phyloP scores from a whole-genome alignment of 2,113 vertebrate genomes.

The Halcyon malimbica region DNA sequence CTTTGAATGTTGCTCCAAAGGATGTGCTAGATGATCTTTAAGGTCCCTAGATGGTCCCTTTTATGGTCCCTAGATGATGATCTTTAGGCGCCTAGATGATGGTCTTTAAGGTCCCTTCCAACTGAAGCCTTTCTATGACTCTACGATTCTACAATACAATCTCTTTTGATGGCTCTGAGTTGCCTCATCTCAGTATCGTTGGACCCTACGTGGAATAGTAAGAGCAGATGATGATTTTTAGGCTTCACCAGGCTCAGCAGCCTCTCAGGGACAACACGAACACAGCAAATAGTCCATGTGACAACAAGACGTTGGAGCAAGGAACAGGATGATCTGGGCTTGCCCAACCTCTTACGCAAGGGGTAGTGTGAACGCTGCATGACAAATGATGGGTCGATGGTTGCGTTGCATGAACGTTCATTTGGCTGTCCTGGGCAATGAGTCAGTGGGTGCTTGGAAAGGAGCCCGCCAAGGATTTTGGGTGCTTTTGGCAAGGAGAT shows the following conservation, averaged over 20 bases:
- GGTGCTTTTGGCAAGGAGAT: not conserved
- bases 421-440: fast-evolving
- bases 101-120: no score
- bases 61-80: no score
- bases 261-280: fast-evolving
- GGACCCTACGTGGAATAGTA: fast-evolving
- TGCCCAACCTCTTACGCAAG: not conserved
- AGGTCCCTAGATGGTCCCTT: no score
- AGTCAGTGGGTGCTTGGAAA: not conserved
- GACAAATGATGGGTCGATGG: fast-evolving
- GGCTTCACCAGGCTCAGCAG: not conserved
- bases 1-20: not conserved
- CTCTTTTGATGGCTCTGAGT: not conserved
- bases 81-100: no score
- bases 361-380: fast-evolving
- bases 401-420: fast-evolving
- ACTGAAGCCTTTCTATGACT: no score
- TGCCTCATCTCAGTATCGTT: fast-evolving
- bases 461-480: not conserved
- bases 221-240: not conserved
- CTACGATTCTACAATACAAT: not conserved
- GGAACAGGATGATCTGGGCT: not conserved
- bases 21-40: no score
- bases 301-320: not conserved
- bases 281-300: fast-evolving